Base-by-base conservation (phyloP, 2,113 vertebrate species). In the Morone chrysops region DNA sequence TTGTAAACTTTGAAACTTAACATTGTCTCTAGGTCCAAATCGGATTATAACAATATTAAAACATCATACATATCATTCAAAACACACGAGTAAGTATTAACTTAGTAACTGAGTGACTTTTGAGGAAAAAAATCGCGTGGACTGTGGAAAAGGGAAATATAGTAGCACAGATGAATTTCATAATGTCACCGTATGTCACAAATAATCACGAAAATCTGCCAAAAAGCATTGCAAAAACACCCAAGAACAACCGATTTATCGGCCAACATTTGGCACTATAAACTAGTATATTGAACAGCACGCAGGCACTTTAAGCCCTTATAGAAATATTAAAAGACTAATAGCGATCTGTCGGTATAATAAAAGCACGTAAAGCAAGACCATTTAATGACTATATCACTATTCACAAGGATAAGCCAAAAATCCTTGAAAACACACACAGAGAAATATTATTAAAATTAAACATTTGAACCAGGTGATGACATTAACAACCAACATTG, bases 1-100 rank as follows among this genome's bases (percentile, higher is more conserved):
- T 63, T 36, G 12, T 50, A 78, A 78, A 59, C 75, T 20, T 16
- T 51, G 17, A 70, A 56, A 38, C 18, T 22, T 13, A 41, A 13
- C 1, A 22, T 31, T 31, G 31, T 12, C 5, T 31, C 2, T 6
- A 4, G 1, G 0, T 13, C 13, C 8, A 11, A 17, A 17, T 51
- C 5, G 0, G 13, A 12, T 31, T 20, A 25, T 31, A 47, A 36
- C 10, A 6, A 3, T 7, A 48, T 38, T 20, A 50, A 66, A 36
- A 40, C 50, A 54, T 7, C 9, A 4, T 0, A 38, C 1, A 3
- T 57, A 8, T 17, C 6, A 38, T 6, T 25, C 41, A 50, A 47
- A 38, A 48, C 40, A 48, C 65, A 69, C 4, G 13, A 59, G 3
- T 17, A 40, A 18, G 12, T 22, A 9, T 4, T 8, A 6, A 43